These are phyloP conservation scores for Sylvicapra grimmia DNA, from an alignment of 2,113 vertebrate genomes.

Conservation along the genomic window DNA sequence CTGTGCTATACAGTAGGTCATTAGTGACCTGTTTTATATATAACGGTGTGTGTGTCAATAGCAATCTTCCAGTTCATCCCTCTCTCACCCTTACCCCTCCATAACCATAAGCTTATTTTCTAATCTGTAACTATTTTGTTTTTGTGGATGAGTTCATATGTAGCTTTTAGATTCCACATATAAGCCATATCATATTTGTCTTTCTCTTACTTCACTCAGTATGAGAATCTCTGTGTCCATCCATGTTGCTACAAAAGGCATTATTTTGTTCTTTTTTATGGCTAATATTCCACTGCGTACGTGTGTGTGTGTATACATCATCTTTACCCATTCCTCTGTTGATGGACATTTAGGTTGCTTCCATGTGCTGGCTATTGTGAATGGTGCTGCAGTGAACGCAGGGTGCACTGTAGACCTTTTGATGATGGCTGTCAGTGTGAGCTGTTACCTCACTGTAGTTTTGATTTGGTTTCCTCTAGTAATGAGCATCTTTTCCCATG, in stretches of 20 bases:
- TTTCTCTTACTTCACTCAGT: neutral
- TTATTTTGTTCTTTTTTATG: neutral
- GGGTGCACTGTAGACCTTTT: neutral
- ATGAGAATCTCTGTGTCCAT: neutral
- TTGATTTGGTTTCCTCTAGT: neutral
- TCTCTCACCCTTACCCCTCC: neutral
- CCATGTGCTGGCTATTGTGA: neutral
- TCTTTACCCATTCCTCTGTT: neutral
- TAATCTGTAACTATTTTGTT: neutral
- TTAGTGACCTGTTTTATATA: neutral
- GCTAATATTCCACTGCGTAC: neutral
- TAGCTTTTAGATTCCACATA: neutral
- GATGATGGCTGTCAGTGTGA: neutral
- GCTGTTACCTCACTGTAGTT: neutral
- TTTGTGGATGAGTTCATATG: neutral
- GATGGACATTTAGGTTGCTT: neutral
- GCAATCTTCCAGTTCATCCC: neutral
- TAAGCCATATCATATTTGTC: neutral
- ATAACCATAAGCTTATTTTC: neutral
- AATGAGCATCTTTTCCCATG: neutral
- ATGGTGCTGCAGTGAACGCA: neutral
- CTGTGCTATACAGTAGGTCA: neutral
- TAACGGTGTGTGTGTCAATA: neutral
- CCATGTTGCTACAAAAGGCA: neutral
- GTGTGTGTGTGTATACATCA: accelerated